Evolutionary conservation across 2,113 vertebrate genomes (phyloP), one percentile per base, ranked within the genome.

Genomic region (Chamaetylas fuelleborni): DNA sequence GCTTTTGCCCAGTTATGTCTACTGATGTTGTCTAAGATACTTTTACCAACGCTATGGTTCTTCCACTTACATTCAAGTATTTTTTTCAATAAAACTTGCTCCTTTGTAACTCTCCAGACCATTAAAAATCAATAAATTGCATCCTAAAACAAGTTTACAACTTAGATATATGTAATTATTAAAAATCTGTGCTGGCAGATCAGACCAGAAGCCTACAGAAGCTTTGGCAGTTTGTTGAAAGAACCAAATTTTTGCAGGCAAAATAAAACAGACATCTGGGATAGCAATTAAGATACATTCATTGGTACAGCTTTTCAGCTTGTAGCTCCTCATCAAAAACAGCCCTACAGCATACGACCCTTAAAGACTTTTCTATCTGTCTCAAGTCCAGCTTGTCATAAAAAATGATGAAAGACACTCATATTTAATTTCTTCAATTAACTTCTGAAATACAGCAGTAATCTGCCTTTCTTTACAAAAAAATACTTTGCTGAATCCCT

Each of bases 321-420:
- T 60, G 23, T 24, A 72, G 33, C 3, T 72, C 48, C 43, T 64
- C 28, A 33, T 5, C 0, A 0, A 67, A 82, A 83, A 29, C 4
- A 74, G 17, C 6, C 76, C 43, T 56, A 34, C 11, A 83, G 47
- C 7, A 24, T 14, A 83, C 33, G 14, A 72, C 13, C 5, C 22
- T 50, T 56, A 56, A 20, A 51, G 36, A 69, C 6, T 14, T 36
- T 42, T 65, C 15, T 28, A 74, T n/a, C 20, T 71, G 24, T 8
- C 9, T 33, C 45, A 77, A 45, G 36, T 4, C 14, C 26, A 81
- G 10, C 3, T 83, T 82, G 15, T 82, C 34, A 53, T 14, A 79
- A 85, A 85, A 87, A 71, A 67, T 56, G 14, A 12, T 60, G 17
- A 34, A 50, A 69, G 25, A 67, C 11, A 76, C 16, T 11, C 12